Percentiles rank a stretch among this genome's conserved stretches.
Conservation (phyloP, 2,888 invertebrate genomes). For the Lucinisca nassula region DNA sequence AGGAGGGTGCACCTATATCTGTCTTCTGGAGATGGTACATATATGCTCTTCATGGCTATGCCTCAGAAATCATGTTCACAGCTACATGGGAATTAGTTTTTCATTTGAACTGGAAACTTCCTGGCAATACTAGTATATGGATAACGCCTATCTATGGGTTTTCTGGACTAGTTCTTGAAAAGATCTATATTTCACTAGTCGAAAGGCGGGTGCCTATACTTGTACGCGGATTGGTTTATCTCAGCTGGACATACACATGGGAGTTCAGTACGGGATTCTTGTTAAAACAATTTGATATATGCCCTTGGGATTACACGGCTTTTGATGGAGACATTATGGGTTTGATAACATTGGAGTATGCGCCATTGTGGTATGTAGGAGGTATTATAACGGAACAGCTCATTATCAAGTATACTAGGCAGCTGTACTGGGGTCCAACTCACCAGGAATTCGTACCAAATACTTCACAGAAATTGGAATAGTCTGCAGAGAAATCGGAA, state of each 20-base stretch:
- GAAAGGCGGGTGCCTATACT: constrained; percentile 85
- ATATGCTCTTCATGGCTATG: constrained; percentile 87
- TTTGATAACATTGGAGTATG: constrained; percentile 89
- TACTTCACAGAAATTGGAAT: background rate
- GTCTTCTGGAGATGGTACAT: constrained; percentile 84
- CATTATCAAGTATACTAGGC: constrained; percentile 79
- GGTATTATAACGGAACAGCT: constrained; percentile 80
- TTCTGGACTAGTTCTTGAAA: constrained; percentile 88
- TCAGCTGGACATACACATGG: constrained; percentile 88
- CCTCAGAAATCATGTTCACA: constrained; percentile 89
- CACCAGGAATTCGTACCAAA: constrained; percentile 21
- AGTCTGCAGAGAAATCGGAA: too few relatives aligned
- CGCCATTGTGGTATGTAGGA: constrained; percentile 89
- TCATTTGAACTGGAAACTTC: constrained; percentile 86
- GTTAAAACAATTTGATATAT: constrained; percentile 88
- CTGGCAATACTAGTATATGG: constrained; percentile 89
- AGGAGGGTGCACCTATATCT: constrained; percentile 63
- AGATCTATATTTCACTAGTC: constrained; percentile 83
- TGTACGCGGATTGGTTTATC: constrained; percentile 87
- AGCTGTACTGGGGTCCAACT: constrained; percentile 80
- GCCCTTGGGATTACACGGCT: constrained; percentile 89
- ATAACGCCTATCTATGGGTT: constrained; percentile 89
- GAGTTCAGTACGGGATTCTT: constrained; percentile 89
- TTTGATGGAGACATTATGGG: constrained; percentile 89
- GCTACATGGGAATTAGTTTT: constrained; percentile 89